These are phyloP conservation scores for Turdus rufiventris DNA, from an alignment of 2,113 vertebrate species.

Conservation along the genomic window DNA sequence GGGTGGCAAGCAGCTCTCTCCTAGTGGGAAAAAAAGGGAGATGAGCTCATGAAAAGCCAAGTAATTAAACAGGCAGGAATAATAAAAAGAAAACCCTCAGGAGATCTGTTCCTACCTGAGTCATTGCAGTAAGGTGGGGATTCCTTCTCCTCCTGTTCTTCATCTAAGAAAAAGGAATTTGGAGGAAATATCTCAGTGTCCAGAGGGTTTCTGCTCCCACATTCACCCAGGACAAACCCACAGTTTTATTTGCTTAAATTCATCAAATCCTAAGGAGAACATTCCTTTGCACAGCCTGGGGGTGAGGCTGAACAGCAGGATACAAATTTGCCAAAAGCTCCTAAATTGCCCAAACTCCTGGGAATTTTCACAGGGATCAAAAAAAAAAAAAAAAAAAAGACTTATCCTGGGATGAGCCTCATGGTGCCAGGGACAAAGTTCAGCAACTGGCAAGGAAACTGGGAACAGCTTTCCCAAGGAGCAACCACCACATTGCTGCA, in stretches of 20 bases:
- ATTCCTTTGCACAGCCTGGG: not conserved
- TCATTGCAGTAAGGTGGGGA: not conserved
- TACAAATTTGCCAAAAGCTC: not conserved
- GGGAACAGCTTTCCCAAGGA: not conserved
- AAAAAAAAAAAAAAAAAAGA: not conserved
- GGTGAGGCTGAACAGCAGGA: not conserved
- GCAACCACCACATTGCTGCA: accelerated
- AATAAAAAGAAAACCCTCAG: not conserved
- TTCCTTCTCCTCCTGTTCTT: slow-evolving; percentile 16
- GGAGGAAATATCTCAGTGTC: not conserved
- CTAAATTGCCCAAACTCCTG: not conserved
- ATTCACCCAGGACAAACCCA: not conserved
- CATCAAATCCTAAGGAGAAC: not conserved
- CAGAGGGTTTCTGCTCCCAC: not conserved
- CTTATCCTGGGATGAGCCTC: not conserved
- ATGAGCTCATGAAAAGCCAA: not conserved
- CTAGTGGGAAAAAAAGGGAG: slow-evolving; percentile 15
- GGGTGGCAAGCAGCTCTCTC: not conserved
- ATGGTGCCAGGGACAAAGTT: not conserved
- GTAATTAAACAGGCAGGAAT: not conserved
- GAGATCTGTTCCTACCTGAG: slow-evolving; percentile 13
- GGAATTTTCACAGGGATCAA: not conserved
- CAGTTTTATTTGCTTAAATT: not conserved
- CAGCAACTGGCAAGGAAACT: accelerated
- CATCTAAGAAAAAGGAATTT: not conserved